Percentiles rank a stretch among this genome's conserved stretches.
phyloP scores from a whole-genome alignment of 1,140 invertebrate species.

The Euwallacea similis region DNA sequence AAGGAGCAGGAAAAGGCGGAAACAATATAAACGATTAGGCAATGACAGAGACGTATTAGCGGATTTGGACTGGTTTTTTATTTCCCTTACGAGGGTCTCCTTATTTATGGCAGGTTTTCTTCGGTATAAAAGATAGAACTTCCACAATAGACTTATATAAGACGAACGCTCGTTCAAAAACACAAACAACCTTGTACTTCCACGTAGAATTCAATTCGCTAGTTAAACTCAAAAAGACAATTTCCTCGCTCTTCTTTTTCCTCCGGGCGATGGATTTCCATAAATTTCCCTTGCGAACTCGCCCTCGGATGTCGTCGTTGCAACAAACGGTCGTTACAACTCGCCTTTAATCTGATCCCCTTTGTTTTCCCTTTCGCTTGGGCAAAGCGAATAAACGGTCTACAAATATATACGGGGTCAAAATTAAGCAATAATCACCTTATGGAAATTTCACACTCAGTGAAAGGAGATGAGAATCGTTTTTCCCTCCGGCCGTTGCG shows the following conservation, averaged over 20 bases:
- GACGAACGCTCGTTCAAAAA: too few relatives aligned
- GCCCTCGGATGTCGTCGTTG: constrained; percentile 27
- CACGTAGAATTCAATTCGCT: too few relatives aligned
- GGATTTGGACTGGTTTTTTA: background rate
- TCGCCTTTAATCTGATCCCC: constrained; percentile 19
- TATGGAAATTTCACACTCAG: constrained; percentile 37
- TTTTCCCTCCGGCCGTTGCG: constrained; percentile 13
- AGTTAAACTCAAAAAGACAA: constrained; percentile 13
- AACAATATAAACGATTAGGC: constrained; percentile 13
- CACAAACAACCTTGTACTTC: too few relatives aligned
- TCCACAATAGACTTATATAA: too few relatives aligned
- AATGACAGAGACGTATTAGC: constrained; percentile 14
- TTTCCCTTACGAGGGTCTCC: too few relatives aligned
- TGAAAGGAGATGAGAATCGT: constrained; percentile 20
- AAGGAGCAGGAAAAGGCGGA: constrained; percentile 19
- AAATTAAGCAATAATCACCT: constrained; percentile 38
- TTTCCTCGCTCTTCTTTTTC: constrained; percentile 17
- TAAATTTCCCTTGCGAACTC: constrained; percentile 13
- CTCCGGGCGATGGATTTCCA: constrained; percentile 15
- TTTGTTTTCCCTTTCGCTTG: constrained; percentile 20
- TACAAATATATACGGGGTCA: constrained; percentile 33
- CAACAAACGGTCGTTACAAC: constrained; percentile 30
- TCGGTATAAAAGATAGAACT: too few relatives aligned
- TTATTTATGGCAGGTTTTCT: too few relatives aligned
- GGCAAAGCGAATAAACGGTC: constrained; percentile 31